Evolutionary conservation across 1,140 invertebrate genomes (phyloP), one percentile per base, ranked within the genome.

Genomic region (Megalonaias nervosa): DNA sequence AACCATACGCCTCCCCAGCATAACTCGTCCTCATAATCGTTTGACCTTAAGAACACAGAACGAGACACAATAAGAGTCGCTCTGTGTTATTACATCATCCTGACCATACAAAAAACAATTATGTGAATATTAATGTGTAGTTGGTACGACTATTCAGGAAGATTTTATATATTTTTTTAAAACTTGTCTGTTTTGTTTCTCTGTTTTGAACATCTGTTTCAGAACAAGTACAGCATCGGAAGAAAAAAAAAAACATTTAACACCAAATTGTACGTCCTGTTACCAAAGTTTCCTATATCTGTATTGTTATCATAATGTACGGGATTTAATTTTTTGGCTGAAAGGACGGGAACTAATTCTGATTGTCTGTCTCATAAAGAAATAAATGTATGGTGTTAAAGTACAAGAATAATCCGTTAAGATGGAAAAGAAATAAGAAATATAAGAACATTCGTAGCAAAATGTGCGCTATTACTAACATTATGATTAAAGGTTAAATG

Each of bases 1-100:
- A 94, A 85, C 94, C 93, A 94, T 4, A 91, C 88, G 0, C 93
- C 93, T 0, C 93, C 92, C 93, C 93, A 94, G 0, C 4, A 93
- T 67, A 94, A 86, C 79, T 94, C 93, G 83, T 94, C 94, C 1
- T 92, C 92, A 80, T 93, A 93, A 65, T 92, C 93, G 2, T 90
- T 91, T 19, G 91, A 92, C 71, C 92, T 93, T 62, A 48, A 66
- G 12, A 48, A 72, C 60, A 62, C 14, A n/a, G 23, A 62, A 19
- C 23, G 19, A 11, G 9, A 19, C 60, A 23, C 19, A n/a, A 62
- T 62, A 9, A 62, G 60, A 62, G 13, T n/a, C 23, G 19, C 4
- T 23, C 14, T 19, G 14, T 19, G 1, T n/a, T 23, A n/a, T 62
- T n/a, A 9, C 19, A 23, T 23, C 9, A 23, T 15, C 19, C 60